Conservation (phyloP, 1,140 invertebrate species). For the Zaprionus vittiger region DNA sequence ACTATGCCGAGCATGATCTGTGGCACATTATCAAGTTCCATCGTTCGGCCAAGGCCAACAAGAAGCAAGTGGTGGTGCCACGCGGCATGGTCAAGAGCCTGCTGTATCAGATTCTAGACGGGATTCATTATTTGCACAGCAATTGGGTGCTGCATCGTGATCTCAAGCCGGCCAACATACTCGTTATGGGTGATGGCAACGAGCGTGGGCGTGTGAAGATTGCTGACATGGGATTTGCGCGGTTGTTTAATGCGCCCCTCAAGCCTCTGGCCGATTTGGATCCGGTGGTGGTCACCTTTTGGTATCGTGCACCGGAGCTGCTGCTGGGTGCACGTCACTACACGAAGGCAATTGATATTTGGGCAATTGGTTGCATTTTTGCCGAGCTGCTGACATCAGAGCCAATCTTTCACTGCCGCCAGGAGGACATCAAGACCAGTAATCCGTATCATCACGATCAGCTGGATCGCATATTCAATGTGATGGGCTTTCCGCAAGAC, state of each 20-base stretch:
- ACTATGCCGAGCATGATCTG: slow-evolving; percentile 99
- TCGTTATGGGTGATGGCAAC: slow-evolving; percentile 99
- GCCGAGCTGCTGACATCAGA: slow-evolving; percentile 98
- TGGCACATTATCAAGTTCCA: slow-evolving; percentile 99
- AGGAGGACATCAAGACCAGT: slow-evolving; percentile 99
- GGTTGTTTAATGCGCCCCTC: slow-evolving; percentile 98
- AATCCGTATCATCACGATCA: slow-evolving; percentile 99
- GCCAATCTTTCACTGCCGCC: slow-evolving; percentile 99
- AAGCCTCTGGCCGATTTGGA: slow-evolving; percentile 99
- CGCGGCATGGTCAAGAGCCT: slow-evolving; percentile 99
- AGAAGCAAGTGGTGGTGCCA: slow-evolving; percentile 98
- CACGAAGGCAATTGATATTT: slow-evolving; percentile 99
- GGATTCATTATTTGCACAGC: slow-evolving; percentile 99
- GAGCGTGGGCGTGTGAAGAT: slow-evolving; percentile 99
- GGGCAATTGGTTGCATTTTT: slow-evolving; percentile 99
- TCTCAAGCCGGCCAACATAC: slow-evolving; percentile 99
- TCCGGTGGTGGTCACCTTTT: slow-evolving; percentile 99
- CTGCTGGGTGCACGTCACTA: slow-evolving; percentile 98
- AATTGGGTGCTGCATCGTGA: slow-evolving; percentile 99
- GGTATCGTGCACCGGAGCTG: slow-evolving; percentile 99
- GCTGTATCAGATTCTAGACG: slow-evolving; percentile 99
- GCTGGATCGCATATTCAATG: slow-evolving; percentile 99
- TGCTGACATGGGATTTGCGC: slow-evolving; percentile 99
- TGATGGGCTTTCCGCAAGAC: slow-evolving; percentile 99
- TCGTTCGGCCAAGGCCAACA: slow-evolving; percentile 98